Evolutionary conservation across 2,113 vertebrate species (phyloP).

Genomic region (Vimba vimba): DNA sequence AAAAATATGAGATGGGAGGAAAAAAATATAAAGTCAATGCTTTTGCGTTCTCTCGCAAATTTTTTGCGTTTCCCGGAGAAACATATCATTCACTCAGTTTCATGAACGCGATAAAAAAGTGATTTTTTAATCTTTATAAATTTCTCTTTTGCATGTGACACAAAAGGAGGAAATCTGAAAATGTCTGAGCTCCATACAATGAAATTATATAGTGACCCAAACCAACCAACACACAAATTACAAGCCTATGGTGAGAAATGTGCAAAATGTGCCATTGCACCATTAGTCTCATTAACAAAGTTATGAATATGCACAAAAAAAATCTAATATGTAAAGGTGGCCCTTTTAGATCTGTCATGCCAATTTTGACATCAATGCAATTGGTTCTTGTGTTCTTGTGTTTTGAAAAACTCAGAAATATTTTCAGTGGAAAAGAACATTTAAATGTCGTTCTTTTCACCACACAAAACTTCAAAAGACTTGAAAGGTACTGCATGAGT

Average conservation of each 20-base stretch:
- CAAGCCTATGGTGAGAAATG: no score
- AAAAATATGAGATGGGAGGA: no score
- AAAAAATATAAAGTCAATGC: no score
- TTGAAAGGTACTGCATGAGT: conserved; percentile 12
- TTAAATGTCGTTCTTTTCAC: neutral
- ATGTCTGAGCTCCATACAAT: neutral
- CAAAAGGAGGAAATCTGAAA: neutral
- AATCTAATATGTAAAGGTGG: no score
- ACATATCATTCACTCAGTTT: no score
- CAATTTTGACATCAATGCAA: neutral
- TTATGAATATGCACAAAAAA: neutral
- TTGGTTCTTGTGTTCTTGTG: neutral
- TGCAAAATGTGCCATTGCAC: neutral
- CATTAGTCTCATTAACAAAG: neutral
- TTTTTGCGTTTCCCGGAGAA: no score
- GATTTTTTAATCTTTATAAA: no score
- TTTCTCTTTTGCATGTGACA: no score
- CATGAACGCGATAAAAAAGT: no score
- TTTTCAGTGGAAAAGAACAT: neutral
- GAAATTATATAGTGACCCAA: no score
- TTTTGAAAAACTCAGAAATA: neutral
- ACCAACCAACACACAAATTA: no score
- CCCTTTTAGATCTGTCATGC: neutral
- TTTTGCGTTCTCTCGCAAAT: no score
- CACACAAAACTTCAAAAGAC: neutral